A percentile compares a stretch with the other conserved stretches of the same genome.
Evolutionary conservation across 2,888 invertebrate genomes (phyloP).

Genomic region (Deroplatys truncata): DNA sequence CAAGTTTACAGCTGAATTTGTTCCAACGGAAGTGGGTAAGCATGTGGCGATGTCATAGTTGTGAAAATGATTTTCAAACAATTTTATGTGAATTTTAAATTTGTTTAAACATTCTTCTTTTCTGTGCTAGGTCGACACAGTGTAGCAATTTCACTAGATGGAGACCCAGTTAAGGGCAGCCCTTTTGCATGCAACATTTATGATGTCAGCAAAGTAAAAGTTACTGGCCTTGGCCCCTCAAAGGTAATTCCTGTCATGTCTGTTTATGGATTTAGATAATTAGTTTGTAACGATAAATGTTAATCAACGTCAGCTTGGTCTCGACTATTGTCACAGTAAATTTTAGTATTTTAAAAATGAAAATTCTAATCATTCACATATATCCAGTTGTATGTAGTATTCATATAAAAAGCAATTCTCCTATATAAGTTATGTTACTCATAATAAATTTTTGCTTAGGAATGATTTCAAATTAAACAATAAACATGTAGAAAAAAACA

Average conservation of each 20-base stretch:
- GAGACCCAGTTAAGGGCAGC: slow-evolving; percentile 82
- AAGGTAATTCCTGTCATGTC: slow-evolving; percentile 52
- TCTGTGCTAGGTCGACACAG: slow-evolving; percentile 66
- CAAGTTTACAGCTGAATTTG: slow-evolving; percentile 60
- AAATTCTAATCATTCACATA: too few relatives aligned
- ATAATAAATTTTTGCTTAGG: too few relatives aligned
- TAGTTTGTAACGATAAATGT: too few relatives aligned
- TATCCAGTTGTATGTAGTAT: too few relatives aligned
- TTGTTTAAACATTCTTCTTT: too few relatives aligned
- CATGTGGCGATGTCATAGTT: not conserved
- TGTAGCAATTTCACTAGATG: slow-evolving; percentile 76
- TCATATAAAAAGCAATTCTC: too few relatives aligned
- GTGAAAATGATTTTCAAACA: too few relatives aligned
- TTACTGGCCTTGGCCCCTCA: slow-evolving; percentile 48
- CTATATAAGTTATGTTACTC: too few relatives aligned
- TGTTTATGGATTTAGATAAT: not conserved
- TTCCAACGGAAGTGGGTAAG: slow-evolving; percentile 51
- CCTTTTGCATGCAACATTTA: slow-evolving; percentile 94
- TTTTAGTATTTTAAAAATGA: too few relatives aligned
- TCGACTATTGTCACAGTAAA: not conserved
- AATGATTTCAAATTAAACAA: too few relatives aligned
- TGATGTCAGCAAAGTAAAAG: slow-evolving; percentile 64
- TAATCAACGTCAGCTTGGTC: not conserved
- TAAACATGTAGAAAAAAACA: too few relatives aligned
- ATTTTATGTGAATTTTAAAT: too few relatives aligned